A percentile compares a stretch with the other conserved stretches of the same genome.
phyloP scores from a whole-genome alignment of 1,140 invertebrate genomes.

The Orchestia grillus region DNA sequence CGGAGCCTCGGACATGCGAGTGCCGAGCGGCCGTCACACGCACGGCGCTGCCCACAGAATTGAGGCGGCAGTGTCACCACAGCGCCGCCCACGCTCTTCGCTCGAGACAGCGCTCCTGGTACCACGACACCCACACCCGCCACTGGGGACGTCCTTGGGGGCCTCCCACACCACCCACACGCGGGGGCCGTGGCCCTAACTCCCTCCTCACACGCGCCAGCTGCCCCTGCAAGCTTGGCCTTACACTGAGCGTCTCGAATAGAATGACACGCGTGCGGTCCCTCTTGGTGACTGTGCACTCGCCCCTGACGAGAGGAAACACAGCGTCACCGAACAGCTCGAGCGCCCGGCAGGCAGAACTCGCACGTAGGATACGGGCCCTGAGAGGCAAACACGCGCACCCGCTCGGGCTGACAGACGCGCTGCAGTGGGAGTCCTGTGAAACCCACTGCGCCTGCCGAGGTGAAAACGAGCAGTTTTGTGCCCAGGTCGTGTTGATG shows the following conservation, averaged over 20 bases:
- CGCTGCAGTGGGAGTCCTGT: not conserved
- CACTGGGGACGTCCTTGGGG: not conserved
- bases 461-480: not conserved
- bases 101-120: not conserved
- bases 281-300: not conserved
- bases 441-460: not conserved
- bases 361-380: not conserved
- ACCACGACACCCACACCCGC: not conserved
- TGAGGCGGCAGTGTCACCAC: not conserved
- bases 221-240: too few relatives aligned
- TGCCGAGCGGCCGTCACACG: not conserved
- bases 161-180: not conserved
- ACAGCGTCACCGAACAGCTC: not conserved
- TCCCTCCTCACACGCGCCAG: not conserved
- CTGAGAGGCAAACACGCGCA: not conserved
- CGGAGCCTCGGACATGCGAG: not conserved
- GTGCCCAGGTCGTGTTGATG: not conserved
- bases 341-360: not conserved
- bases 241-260: too few relatives aligned
- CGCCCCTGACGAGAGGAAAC: not conserved
- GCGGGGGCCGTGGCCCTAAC: not conserved
- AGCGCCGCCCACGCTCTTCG: not conserved
- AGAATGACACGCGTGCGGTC: not conserved
- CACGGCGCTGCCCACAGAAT: not conserved
- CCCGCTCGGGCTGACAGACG: not conserved